These are phyloP conservation scores for Alviniconcha strummeri DNA, from an alignment of 2,888 invertebrate genomes.

Conservation along the genomic window DNA sequence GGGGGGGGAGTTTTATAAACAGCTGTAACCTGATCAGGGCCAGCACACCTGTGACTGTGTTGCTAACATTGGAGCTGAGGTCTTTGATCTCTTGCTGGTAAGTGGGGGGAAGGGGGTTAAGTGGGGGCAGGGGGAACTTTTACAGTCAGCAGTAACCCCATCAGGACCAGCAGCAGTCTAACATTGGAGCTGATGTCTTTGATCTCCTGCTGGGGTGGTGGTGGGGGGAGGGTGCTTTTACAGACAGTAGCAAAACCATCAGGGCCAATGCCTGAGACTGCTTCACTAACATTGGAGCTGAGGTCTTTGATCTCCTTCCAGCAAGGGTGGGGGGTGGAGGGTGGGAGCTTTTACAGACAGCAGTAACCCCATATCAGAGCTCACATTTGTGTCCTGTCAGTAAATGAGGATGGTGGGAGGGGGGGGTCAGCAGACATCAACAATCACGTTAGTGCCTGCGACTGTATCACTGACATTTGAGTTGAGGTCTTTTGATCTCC, in stretches of 20 bases:
- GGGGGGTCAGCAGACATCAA: too few species aligned
- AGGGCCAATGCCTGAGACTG: conserved; percentile 80
- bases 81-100: conserved; percentile 82
- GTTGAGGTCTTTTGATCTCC: conserved; percentile 82
- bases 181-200: conserved; percentile 84
- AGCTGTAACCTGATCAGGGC: conserved; percentile 53
- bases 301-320: conserved; percentile 82
- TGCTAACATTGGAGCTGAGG: conserved; percentile 84
- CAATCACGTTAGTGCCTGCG: conserved; percentile 74
- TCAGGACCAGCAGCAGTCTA: conserved; percentile 77
- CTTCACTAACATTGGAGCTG: conserved; percentile 85
- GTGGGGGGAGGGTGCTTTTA: too few species aligned
- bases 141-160: conserved; percentile 49
- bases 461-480: conserved; percentile 88
- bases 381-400: conserved; percentile 72
- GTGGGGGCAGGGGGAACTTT: too few species aligned
- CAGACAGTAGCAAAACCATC: conserved; percentile 54
- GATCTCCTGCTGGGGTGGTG: conserved; percentile 78
- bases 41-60: conserved; percentile 82
- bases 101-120: too few species aligned
- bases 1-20: neutral
- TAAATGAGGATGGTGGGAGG: conserved; percentile 70
- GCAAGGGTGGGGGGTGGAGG: conserved; percentile 74
- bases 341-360: neutral
- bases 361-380: conserved; percentile 52